Evolutionary conservation across 2,797 vertebrate genomes (phyloP).

Genomic region (Catharus ustulatus): DNA sequence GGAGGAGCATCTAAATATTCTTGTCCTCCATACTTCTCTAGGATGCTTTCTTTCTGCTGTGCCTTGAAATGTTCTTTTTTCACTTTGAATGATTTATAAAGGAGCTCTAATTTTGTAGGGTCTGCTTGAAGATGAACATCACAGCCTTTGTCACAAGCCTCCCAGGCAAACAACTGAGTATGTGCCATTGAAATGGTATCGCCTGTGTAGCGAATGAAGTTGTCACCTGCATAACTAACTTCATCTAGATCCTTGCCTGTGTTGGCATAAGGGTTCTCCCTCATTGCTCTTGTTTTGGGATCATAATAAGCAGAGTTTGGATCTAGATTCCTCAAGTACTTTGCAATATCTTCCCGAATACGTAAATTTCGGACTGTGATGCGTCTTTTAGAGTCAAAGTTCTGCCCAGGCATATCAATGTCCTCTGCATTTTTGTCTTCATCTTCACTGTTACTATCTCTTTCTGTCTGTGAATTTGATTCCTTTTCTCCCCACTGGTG

Average conservation of each 20-base stretch:
- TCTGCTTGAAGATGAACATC: constrained; percentile 98
- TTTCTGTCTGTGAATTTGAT: constrained; percentile 80
- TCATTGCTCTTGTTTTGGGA: constrained; percentile 98
- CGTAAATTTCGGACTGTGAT: constrained; percentile 95
- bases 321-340: constrained; percentile 96
- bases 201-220: constrained; percentile 90
- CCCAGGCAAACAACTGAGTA: constrained; percentile 96
- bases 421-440: constrained; percentile 98
- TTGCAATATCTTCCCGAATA: constrained; percentile 95
- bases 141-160: constrained; percentile 95
- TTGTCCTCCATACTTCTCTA: constrained; percentile 76
- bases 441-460: constrained; percentile 93
- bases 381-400: constrained; percentile 96
- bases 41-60: constrained; percentile 89
- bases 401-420: constrained; percentile 97
- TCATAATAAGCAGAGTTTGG: constrained; percentile 98
- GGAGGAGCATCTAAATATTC: neutral
- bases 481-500: constrained; percentile 84
- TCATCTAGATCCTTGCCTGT: constrained; percentile 94
- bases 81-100: constrained; percentile 94
- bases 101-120: constrained; percentile 93
- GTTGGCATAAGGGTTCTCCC: constrained; percentile 94
- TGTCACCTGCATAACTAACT: constrained; percentile 95
- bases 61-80: constrained; percentile 98
- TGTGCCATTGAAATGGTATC: constrained; percentile 94